Evolutionary conservation across 2,888 invertebrate genomes (phyloP).

Genomic region (Theodoxus fluviatilis): DNA sequence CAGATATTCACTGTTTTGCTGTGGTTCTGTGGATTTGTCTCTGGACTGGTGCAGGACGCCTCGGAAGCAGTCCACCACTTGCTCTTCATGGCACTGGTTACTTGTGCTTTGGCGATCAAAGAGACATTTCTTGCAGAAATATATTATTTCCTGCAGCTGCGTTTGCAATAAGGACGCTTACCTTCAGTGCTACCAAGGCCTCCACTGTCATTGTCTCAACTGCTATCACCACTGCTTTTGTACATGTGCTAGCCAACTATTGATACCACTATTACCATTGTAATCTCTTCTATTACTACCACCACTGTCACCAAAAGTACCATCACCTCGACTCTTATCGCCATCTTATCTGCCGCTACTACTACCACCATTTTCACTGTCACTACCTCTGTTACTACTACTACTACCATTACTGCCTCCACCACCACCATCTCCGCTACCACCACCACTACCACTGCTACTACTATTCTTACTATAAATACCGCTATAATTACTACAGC

Average conservation of each 20-base stretch:
- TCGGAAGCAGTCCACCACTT: too few relatives aligned
- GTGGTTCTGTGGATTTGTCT: too few relatives aligned
- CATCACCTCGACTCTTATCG: not conserved
- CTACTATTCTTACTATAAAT: not conserved
- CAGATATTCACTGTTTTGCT: too few relatives aligned
- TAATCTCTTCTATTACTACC: slow-evolving; percentile 6
- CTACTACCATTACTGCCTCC: not conserved
- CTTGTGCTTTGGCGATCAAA: too few relatives aligned
- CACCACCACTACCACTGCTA: not conserved
- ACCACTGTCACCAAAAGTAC: not conserved
- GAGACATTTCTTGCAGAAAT: too few relatives aligned
- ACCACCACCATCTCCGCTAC: not conserved
- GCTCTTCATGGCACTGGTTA: too few relatives aligned
- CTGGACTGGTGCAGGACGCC: too few relatives aligned
- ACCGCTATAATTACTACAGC: not conserved
- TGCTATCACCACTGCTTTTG: not conserved
- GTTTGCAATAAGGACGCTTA: too few relatives aligned
- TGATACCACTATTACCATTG: slow-evolving; percentile 13
- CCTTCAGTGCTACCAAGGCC: not conserved
- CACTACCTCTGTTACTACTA: slow-evolving; percentile 8
- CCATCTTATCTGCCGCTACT: slow-evolving; percentile 9
- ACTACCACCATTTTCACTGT: slow-evolving; percentile 8
- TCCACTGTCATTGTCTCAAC: not conserved
- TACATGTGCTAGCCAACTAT: slow-evolving; percentile 13
- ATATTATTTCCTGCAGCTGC: too few relatives aligned